phyloP scores from a whole-genome alignment of 2,888 invertebrate species.

The Xestia rhomboidea region DNA sequence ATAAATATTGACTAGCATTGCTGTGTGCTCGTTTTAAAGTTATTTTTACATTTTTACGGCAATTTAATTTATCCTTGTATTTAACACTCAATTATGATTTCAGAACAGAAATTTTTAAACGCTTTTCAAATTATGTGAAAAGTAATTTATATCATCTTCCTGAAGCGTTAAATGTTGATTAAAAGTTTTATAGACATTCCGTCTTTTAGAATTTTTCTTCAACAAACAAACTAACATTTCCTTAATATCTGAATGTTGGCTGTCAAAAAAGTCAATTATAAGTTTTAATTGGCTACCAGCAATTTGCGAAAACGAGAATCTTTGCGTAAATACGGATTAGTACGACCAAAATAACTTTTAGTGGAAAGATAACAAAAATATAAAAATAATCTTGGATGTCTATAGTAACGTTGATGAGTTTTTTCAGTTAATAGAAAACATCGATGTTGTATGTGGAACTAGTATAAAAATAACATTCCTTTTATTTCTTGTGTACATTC shows the following conservation, averaged over 20 bases:
- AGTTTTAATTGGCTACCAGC: constrained; percentile 62
- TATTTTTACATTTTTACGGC: not conserved
- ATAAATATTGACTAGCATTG: too few relatives aligned
- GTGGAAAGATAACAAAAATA: not conserved
- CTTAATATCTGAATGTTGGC: constrained; percentile 25
- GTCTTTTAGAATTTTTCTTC: constrained; percentile 18
- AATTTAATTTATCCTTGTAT: not conserved
- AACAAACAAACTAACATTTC: constrained; percentile 34
- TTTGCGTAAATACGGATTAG: constrained; percentile 36
- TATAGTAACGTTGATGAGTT: not conserved
- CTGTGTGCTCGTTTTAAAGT: too few relatives aligned
- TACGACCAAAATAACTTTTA: constrained; percentile 16
- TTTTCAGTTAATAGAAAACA: not conserved
- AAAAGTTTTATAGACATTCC: not conserved
- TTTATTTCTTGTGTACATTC: too few relatives aligned
- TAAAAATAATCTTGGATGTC: not conserved
- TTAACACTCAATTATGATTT: not conserved
- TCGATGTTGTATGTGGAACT: too few relatives aligned
- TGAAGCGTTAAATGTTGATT: not conserved
- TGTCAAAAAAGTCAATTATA: constrained; percentile 66
- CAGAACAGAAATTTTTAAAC: not conserved
- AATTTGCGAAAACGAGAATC: constrained; percentile 34
- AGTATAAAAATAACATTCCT: too few relatives aligned
- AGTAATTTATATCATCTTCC: not conserved
- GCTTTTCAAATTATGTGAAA: not conserved